A percentile compares a stretch with the other conserved stretches of the same genome.
Evolutionary conservation across 2,113 vertebrate species (phyloP).

Genomic region (Leptocoma aspasia): DNA sequence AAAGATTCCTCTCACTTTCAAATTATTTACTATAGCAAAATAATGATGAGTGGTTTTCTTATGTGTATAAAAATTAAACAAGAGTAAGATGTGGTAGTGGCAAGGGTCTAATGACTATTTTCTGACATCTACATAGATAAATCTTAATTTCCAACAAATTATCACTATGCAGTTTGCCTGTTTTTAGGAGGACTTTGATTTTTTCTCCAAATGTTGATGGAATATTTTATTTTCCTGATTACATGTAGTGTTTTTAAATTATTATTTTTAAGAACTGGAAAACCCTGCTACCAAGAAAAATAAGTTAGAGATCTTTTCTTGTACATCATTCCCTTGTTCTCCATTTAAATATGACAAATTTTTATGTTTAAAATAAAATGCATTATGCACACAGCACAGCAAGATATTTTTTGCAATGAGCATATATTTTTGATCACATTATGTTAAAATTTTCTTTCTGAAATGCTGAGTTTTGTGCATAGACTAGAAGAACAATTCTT

Average conservation of each 20-base stretch:
- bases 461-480: background rate
- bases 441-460: background rate
- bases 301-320: background rate
- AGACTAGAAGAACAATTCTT: background rate
- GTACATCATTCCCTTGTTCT: background rate
- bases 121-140: background rate
- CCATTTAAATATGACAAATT: background rate
- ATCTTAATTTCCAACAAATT: background rate
- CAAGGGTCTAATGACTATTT: background rate
- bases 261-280: background rate
- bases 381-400: background rate
- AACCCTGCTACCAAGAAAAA: background rate
- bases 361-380: background rate
- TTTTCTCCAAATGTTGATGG: background rate
- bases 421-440: background rate
- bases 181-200: background rate
- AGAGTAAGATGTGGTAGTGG: background rate
- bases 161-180: background rate
- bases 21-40: background rate
- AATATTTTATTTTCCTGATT: background rate
- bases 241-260: background rate
- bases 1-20: background rate
- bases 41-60: background rate
- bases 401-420: background rate
- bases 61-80: background rate